A percentile compares a stretch with the other conserved stretches of the same genome.
These are phyloP conservation scores for Nemopilema nomurai DNA, from an alignment of 30 jellyfish, hydroid and myxozoan species.

Conservation along the genomic window DNA sequence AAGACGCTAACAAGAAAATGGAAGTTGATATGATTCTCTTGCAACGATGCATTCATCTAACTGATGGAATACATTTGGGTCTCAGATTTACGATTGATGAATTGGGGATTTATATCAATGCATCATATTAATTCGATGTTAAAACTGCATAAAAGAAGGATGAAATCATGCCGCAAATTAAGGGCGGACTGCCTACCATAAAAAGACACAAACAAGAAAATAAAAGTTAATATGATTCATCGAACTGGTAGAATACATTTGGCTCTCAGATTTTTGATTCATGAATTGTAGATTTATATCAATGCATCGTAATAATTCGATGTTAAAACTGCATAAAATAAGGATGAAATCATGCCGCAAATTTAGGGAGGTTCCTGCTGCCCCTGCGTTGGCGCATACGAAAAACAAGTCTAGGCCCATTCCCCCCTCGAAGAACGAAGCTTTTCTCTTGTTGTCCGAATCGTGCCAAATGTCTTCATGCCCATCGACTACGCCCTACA, in stretches of 20 bases:
- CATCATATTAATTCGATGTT: no score
- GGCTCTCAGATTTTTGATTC: neutral
- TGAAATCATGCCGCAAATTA: neutral
- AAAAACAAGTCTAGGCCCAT: conserved; percentile 69
- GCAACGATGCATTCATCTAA: no score
- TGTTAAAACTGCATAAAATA: no score
- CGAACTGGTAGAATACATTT: neutral
- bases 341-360: neutral
- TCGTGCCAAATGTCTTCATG: conserved; percentile 48
- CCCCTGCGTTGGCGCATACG: conserved; percentile 17
- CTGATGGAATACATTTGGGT: neutral
- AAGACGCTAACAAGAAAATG: neutral
- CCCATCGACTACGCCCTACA: conserved; percentile 65
- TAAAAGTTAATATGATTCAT: no score
- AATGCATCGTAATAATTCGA: no score
- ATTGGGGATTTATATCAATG: neutral
- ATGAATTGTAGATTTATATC: neutral
- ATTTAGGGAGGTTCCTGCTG: conserved; percentile 47
- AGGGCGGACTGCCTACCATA: neutral
- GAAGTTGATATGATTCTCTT: no score
- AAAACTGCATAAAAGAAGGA: no score
- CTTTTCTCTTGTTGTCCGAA: conserved; percentile 46
- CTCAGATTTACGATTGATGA: neutral
- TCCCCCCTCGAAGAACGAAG: conserved; percentile 54
- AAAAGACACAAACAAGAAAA: neutral